Base-by-base conservation (phyloP, 1,140 invertebrate genomes). In the Conopomorpha cramerella region DNA sequence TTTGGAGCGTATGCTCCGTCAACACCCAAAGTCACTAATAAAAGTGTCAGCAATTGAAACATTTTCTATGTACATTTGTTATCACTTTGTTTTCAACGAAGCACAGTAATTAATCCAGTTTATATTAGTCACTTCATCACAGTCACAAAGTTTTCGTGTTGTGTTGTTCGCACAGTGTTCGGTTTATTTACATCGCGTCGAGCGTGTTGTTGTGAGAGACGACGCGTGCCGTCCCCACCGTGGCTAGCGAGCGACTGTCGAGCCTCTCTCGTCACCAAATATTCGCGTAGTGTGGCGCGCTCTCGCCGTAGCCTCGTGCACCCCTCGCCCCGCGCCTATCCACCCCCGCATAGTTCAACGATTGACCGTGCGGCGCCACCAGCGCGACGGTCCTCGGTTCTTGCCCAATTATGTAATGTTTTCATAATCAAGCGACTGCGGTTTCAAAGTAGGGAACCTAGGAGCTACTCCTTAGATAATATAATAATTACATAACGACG, bases 391-490 rank as follows among this genome's bases (percentile, higher is more conserved):
- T 49, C 51, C 53, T 51, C 60, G n/a, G n/a, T n/a, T 59, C 58
- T 70, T 60, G 50, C 56, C 65, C 66, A 73, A 73, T 73, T 73
- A 73, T 71, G 57, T 68, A 71, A 71, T 73, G 64, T 73, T 73
- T 73, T 68, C 64, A 68, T 71, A 66, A 68, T 73, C 56, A 57
- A 71, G 51, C 60, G 45, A 59, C 51, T 55, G 46, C 42, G 60
- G 52, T 44, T 41, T 55, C 51, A 51, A 61, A 62, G 62, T 56
- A 55, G 39, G 41, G 50, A 55, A 41, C 42, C 45, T 34, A 13
- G 8, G n/a, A n/a, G n/a, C n/a, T n/a, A n/a, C n/a, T n/a, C n/a
- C n/a, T n/a, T n/a, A n/a, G n/a, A n/a, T n/a, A n/a, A n/a, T n/a
- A n/a, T n/a, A n/a, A n/a, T n/a, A n/a, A n/a, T n/a, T n/a, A n/a